phyloP scores from a whole-genome alignment of 2,888 invertebrate genomes.

The Nemotelus pantherinus region DNA sequence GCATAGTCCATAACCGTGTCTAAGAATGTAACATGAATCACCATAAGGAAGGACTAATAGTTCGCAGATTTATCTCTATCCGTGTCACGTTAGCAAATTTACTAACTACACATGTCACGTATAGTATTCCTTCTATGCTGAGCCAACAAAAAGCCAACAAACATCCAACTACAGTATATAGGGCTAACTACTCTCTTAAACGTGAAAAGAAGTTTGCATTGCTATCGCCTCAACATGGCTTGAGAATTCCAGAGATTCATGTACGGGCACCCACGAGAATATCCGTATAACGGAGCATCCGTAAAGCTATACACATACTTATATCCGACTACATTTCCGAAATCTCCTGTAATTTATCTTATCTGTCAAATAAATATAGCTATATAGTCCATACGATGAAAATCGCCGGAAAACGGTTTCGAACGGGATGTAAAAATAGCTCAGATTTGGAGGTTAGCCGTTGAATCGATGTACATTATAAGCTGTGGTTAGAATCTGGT shows the following conservation, averaged over 20 bases:
- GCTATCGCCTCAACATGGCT: slow-evolving; percentile 1
- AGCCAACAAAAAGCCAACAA: slow-evolving; percentile 1
- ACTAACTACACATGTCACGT: neutral
- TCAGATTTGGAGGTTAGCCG: too few species aligned
- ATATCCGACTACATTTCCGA: neutral
- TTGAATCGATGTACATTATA: too few species aligned
- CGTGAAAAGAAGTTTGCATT: neutral
- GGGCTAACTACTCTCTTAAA: neutral
- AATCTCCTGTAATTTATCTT: slow-evolving; percentile 17
- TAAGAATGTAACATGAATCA: neutral
- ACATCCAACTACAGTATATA: neutral
- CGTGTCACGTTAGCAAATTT: neutral
- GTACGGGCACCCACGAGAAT: too few species aligned
- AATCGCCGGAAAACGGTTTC: too few species aligned
- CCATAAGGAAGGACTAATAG: neutral
- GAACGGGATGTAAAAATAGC: too few species aligned
- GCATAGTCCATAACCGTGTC: neutral
- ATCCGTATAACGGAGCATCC: too few species aligned
- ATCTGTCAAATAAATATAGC: slow-evolving; percentile 21
- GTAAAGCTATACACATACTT: too few species aligned
- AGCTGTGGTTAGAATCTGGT: too few species aligned
- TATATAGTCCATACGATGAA: neutral
- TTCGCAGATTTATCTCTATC: neutral
- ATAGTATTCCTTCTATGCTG: slow-evolving; percentile 11
- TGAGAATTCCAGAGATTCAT: slow-evolving; percentile 3